Conservation (phyloP, 2,797 vertebrate genomes). For the Argya squamiceps region DNA sequence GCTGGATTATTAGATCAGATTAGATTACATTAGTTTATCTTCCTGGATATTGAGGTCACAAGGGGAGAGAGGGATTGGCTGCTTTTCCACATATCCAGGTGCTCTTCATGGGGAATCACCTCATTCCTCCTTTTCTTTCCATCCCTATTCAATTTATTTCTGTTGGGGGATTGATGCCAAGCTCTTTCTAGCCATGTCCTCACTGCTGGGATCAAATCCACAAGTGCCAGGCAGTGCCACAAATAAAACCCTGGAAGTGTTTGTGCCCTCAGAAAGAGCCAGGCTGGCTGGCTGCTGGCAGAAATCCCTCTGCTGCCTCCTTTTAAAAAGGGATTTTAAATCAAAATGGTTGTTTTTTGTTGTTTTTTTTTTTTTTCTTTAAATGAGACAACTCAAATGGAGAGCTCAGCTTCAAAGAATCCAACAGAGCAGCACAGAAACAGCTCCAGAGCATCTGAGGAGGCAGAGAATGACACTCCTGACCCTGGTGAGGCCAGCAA, state of each 20-base stretch:
- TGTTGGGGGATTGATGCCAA: neutral
- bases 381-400: neutral
- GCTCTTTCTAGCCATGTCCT: neutral
- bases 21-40: neutral
- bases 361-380: neutral
- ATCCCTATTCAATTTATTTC: neutral
- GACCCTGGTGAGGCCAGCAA: neutral
- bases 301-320: neutral
- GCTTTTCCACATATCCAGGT: neutral
- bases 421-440: neutral
- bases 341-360: neutral
- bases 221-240: neutral
- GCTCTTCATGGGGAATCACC: neutral
- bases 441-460: neutral
- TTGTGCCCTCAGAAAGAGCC: neutral
- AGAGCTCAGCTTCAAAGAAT: neutral
- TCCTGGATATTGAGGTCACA: neutral
- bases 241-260: neutral
- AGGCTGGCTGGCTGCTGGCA: neutral
- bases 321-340: neutral
- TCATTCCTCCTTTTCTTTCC: neutral
- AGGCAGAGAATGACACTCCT: neutral
- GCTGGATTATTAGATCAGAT: neutral
- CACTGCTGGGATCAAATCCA: neutral
- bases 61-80: neutral